Evolutionary conservation across 2,113 vertebrate species (phyloP), one percentile per base, ranked within the genome.

Genomic region (Candoia aspera): DNA sequence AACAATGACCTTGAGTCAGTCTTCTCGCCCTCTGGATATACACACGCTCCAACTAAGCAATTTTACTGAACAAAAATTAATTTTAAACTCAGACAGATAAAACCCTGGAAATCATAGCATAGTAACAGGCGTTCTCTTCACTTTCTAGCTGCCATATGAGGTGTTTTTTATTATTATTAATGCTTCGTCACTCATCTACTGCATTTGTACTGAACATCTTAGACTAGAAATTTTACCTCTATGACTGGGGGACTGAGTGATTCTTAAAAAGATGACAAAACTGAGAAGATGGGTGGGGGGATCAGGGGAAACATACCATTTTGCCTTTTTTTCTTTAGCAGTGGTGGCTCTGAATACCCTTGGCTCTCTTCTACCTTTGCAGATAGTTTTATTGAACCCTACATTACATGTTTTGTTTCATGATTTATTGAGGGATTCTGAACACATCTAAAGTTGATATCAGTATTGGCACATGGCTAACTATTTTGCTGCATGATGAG

Each of bases 1-100:
- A 97, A 96, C 94, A 97, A 96, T 96, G 95, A 93, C 94, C 42
- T 73, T 94, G 87, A 97, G 96, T 96, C 94, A 87, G 92, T 29
- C 92, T 79, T 79, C 73, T 79, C 94, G 93, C 92, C 6, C 73
- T 94, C 60, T 95, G 93, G 95, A 94, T 46, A 86, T 57, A 83
- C 95, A 93, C 93, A 91, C 91, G 87, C 95, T 95, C 55, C 91
- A 94, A 87, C 94, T 94, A 95, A 87, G 94, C 93, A 95, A 96
- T 96, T 96, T 95, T 91, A 94, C 94, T 4, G 33, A 94, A 93
- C 95, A 95, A 93, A 90, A 91, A 94, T 96, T 95, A 95, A 94
- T 94, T 94, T 89, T 93, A 62, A 94, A 92, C 93, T 93, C 90
- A 94, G 92, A 93, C 94, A 94, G 55, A 96, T 55, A 92, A 94